phyloP scores from a whole-genome alignment of 2,888 invertebrate genomes.

The Acleris sparsana region DNA sequence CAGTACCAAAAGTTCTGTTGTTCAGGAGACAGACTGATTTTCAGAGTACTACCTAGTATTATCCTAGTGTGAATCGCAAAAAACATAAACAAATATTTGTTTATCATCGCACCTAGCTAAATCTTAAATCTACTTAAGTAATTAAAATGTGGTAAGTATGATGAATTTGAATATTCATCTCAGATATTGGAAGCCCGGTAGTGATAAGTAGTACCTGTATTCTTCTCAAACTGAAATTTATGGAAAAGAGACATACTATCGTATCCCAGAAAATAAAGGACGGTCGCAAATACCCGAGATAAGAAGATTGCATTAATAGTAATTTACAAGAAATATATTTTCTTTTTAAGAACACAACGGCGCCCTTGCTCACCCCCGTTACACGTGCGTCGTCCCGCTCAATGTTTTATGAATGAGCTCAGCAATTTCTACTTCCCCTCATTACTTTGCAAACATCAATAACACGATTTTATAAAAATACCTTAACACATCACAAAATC shows the following conservation, averaged over 20 bases:
- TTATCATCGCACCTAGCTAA: no score
- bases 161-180: not conserved
- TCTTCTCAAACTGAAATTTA: not conserved
- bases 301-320: constrained; percentile 14
- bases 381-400: constrained; percentile 63
- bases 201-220: not conserved
- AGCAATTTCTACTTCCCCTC: constrained; percentile 61
- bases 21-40: constrained; percentile 12
- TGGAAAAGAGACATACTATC: no score
- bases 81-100: not conserved
- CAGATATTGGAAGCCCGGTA: no score
- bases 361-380: constrained; percentile 51
- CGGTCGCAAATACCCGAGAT: not conserved
- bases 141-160: not conserved
- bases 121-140: no score
- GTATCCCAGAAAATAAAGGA: not conserved
- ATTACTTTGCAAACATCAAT: constrained; percentile 56
- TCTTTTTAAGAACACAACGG: constrained; percentile 41
- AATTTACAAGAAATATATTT: constrained; percentile 14
- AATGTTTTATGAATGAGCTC: constrained; percentile 73
- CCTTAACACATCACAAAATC: no score
- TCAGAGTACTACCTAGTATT: not conserved
- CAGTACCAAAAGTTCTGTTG: constrained; percentile 57
- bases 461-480: constrained; percentile 50
- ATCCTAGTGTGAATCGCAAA: no score